These are phyloP conservation scores for Neocloeon triangulifer DNA, from an alignment of 1,140 invertebrate genomes.

Conservation along the genomic window DNA sequence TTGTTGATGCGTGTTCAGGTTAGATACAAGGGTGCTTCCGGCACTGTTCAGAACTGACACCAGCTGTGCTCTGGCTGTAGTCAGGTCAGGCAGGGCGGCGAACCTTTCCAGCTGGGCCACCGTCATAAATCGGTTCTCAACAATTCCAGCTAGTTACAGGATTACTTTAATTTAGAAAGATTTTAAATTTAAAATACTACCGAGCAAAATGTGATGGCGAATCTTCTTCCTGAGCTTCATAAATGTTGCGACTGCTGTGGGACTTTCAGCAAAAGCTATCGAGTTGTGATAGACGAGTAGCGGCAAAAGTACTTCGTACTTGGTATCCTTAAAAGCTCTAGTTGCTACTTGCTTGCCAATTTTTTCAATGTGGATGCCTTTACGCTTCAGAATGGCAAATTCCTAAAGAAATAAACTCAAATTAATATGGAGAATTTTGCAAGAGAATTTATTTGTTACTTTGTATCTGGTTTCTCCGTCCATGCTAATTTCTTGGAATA, in stretches of 20 bases:
- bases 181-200: conserved; percentile 17
- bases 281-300: conserved; percentile 30
- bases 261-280: conserved; percentile 36
- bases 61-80: conserved; percentile 29
- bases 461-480: conserved; percentile 29
- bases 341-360: conserved; percentile 31
- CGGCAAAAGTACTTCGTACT: conserved; percentile 28
- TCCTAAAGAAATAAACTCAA: conserved; percentile 10
- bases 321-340: conserved; percentile 30
- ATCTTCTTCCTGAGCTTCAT: conserved; percentile 32
- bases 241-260: conserved; percentile 24
- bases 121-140: conserved; percentile 36
- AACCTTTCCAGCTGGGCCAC: conserved; percentile 37
- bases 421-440: no score
- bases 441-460: no score
- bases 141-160: conserved; percentile 31
- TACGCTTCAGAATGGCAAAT: conserved; percentile 28
- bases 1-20: conserved; percentile 41
- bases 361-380: conserved; percentile 36
- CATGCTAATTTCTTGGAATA: conserved; percentile 46
- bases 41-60: conserved; percentile 36
- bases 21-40: conserved; percentile 29
- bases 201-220: conserved; percentile 36
- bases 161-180: no score
- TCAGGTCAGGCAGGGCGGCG: conserved; percentile 32